Evolutionary conservation across 1,140 invertebrate genomes (phyloP).

Genomic region (Eupristina koningsbergeri): DNA sequence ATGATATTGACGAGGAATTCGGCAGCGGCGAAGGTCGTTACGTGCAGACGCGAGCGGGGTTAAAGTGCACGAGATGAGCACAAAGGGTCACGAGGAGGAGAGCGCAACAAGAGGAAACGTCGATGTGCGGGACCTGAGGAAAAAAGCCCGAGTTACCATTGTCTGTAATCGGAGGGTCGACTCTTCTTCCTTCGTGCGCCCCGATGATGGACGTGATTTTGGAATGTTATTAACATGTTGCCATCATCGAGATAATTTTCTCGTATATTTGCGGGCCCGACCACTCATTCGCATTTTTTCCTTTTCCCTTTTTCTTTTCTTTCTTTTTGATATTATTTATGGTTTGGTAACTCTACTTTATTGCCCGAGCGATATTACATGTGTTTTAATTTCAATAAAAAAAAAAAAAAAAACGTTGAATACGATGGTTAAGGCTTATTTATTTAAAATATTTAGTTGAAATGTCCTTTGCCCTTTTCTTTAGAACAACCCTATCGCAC

Average conservation of each 20-base stretch:
- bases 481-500: too few species aligned
- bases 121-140: neutral
- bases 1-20: constrained; percentile 61
- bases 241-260: neutral
- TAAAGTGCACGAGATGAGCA: neutral
- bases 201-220: neutral
- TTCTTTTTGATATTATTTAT: too few species aligned
- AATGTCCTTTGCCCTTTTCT: too few species aligned
- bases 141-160: neutral
- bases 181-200: neutral
- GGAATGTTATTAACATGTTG: neutral
- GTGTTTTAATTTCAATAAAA: too few species aligned
- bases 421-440: too few species aligned
- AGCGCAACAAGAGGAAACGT: constrained; percentile 9
- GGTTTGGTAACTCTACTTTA: too few species aligned
- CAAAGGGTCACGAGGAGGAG: neutral
- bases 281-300: neutral
- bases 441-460: too few species aligned
- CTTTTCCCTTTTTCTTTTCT: too few species aligned
- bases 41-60: neutral
- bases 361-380: too few species aligned
- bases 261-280: neutral
- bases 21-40: constrained; percentile 41
- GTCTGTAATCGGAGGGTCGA: neutral
- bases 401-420: too few species aligned